A percentile compares a stretch with the other conserved stretches of the same genome.
Conservation (phyloP, 2,888 invertebrate genomes). For the Caradrina kadenii region DNA sequence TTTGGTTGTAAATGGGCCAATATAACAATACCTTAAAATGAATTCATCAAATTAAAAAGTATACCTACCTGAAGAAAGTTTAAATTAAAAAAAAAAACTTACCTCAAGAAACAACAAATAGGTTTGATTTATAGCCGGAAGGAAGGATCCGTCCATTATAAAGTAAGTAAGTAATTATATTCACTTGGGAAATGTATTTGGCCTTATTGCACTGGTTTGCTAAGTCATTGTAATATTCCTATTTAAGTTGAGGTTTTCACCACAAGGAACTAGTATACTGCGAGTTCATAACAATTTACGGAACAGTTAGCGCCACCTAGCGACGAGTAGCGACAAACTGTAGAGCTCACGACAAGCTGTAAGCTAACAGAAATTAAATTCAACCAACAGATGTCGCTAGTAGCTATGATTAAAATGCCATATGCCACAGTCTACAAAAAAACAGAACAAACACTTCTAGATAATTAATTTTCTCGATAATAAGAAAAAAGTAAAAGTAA, state of each 20-base stretch:
- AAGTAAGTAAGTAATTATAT: no score
- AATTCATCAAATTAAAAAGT: no score
- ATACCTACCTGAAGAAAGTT: no score
- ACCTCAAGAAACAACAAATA: no score
- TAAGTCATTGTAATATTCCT: background rate
- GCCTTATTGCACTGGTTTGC: no score
- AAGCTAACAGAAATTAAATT: background rate
- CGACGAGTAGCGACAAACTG: slow-evolving; percentile 33
- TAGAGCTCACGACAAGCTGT: background rate
- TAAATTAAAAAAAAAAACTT: no score
- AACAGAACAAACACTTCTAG: background rate
- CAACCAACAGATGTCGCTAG: slow-evolving; percentile 58
- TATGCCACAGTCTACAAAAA: accelerated
- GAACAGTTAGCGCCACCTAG: slow-evolving; percentile 54
- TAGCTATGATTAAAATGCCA: background rate
- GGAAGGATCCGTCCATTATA: no score
- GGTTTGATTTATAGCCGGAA: no score
- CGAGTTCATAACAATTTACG: background rate
- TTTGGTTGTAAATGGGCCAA: no score
- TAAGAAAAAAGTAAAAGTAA: no score
- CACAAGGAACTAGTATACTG: background rate
- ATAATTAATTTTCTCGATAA: background rate
- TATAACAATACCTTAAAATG: no score
- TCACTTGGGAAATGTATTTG: no score
- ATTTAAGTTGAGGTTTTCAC: background rate